Percentiles rank a stretch among this genome's conserved stretches.
Conservation (phyloP, 2,888 invertebrate species). For the Xestoiulus laeticollis region DNA sequence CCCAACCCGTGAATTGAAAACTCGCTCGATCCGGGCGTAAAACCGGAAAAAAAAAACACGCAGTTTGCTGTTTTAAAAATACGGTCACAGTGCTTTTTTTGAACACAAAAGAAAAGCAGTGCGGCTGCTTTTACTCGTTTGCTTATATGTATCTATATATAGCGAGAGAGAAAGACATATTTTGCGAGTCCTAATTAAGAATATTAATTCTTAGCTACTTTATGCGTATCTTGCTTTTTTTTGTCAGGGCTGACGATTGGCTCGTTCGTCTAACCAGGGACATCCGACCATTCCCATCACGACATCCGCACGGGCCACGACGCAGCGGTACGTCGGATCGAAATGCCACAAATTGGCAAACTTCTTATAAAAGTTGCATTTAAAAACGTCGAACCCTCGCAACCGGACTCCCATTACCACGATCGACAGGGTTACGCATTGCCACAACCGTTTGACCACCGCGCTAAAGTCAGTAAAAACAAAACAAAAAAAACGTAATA, state of each 20-base stretch:
- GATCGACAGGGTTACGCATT: not conserved
- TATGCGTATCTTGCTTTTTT: constrained; percentile 23
- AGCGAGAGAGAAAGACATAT: constrained; percentile 14
- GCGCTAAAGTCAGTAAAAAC: not conserved
- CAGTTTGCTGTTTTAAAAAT: not conserved
- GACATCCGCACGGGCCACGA: not conserved
- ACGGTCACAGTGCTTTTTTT: not conserved
- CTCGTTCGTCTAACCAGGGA: too few species aligned
- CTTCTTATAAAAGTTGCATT: constrained; percentile 8
- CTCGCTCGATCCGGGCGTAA: not conserved
- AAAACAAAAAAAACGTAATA: not conserved
- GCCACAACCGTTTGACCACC: not conserved
- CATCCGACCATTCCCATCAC: too few species aligned
- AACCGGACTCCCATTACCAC: not conserved
- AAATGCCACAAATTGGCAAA: not conserved
- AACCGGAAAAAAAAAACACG: not conserved
- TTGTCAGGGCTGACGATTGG: not conserved
- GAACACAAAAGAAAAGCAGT: not conserved
- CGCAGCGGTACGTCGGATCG: not conserved
- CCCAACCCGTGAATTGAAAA: not conserved
- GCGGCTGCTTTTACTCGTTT: not conserved
- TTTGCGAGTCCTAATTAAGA: constrained; percentile 25
- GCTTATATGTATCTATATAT: not conserved
- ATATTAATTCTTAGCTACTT: constrained; percentile 34
- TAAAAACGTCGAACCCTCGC: not conserved